These are phyloP conservation scores for Xestobium rufovillosum DNA, from an alignment of 2,888 invertebrate genomes.

Conservation along the genomic window DNA sequence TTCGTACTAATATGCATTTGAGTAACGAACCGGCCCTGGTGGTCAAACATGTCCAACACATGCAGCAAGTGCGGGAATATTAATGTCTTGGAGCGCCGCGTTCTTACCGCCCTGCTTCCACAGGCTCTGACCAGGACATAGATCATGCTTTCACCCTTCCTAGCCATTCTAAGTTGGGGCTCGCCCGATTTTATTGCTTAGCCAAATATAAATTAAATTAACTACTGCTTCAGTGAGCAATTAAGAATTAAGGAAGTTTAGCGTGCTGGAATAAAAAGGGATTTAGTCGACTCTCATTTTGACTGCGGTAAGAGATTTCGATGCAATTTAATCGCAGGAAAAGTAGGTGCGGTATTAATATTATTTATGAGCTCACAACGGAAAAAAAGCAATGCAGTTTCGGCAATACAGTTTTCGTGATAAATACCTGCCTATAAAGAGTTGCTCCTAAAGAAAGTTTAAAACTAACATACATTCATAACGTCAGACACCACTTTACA, in stretches of 20 bases:
- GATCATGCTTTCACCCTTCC: conserved; percentile 38
- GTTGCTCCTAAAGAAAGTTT: too few relatives aligned
- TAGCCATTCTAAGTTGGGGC: conserved; percentile 30
- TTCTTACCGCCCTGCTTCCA: conserved; percentile 42
- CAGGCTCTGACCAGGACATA: conserved; percentile 41
- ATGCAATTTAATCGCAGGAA: too few relatives aligned
- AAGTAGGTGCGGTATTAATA: too few relatives aligned
- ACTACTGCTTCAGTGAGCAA: conserved; percentile 45
- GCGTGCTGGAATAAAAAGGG: conserved; percentile 40
- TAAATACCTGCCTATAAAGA: too few relatives aligned
- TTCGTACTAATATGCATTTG: too few relatives aligned
- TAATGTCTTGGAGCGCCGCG: conserved; percentile 43
- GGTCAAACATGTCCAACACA: conserved; percentile 39
- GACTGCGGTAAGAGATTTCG: conserved; percentile 32
- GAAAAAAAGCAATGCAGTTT: too few relatives aligned
- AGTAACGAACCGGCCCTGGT: conserved; percentile 26
- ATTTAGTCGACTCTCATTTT: conserved; percentile 42
- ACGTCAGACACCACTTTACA: too few relatives aligned
- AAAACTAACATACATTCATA: too few relatives aligned
- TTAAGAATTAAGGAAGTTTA: conserved; percentile 44
- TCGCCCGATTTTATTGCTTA: conserved; percentile 43
- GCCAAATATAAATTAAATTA: conserved; percentile 46
- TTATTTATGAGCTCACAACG: too few relatives aligned
- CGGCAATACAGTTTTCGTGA: too few relatives aligned
- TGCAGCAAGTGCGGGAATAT: conserved; percentile 41